Base-by-base conservation (phyloP, 2,113 vertebrate species). In the Carollia perspicillata region DNA sequence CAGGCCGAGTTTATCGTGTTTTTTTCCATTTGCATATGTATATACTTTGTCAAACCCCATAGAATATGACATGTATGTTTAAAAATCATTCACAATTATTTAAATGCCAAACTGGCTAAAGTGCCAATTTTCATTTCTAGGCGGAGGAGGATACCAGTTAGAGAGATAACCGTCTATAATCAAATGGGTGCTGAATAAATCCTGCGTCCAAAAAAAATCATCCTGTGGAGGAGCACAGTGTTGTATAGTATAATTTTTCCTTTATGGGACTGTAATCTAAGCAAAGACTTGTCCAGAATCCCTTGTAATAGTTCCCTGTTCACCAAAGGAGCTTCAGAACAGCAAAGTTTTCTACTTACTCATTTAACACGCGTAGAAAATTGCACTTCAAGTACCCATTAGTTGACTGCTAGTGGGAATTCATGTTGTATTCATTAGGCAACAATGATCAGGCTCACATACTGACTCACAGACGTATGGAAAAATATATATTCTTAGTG, bases 341-440 rank as follows among this genome's bases (percentile, higher is more conserved):
- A 60, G 86, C 3, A 16, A 94, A 96, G 44, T 96, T 95, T 95
- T 80, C 84, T 84, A 79, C 93, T 89, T 84, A 47, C 14, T 95
- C 93, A 97, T 96, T 97, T 97, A 97, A 94, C 86, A 95, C 11
- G 0, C 68, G 33, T 42, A 94, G 96, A 93, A 94, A 97, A 98
- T 93, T 91, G 65, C 58, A 66, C 55, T 96, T 95, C 88, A 97
- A 96, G 63, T 94, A 47, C 89, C 95, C 89, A 95, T 98, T 97
- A 97, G 96, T 78, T 95, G 95, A 63, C 85, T 96, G 84, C 89
- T 75, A 71, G 77, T 68, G 97, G 95, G 96, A 94, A 93, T 96
- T 94, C 95, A 72, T 85, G 94, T 96, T 87, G 96, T 87, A 94
- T 96, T 97, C 97, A 97, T 96, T 94, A 95, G 94, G 53, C 94